Conservation (phyloP, 2,797 vertebrate genomes). For the Brotula barbata region DNA sequence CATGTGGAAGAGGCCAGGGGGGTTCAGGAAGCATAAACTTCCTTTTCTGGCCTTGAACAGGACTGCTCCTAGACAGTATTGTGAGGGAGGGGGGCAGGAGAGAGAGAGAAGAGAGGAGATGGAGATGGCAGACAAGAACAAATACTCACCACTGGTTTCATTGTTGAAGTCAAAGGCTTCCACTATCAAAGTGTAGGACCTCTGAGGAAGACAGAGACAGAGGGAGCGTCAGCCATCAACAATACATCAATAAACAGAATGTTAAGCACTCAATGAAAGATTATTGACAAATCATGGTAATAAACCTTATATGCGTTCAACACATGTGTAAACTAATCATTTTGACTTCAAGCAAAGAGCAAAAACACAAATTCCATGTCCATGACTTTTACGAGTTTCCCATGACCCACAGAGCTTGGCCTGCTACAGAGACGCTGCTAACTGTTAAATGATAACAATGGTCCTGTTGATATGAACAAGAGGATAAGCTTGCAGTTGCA, state of each 20-base stretch:
- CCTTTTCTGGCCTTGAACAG: slow-evolving; percentile 68
- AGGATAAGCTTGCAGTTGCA: slow-evolving; percentile 43
- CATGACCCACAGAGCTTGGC: slow-evolving; percentile 18
- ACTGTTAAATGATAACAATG: slow-evolving; percentile 42
- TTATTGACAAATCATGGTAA: background rate
- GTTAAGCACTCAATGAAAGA: slow-evolving; percentile 5
- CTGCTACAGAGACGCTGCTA: slow-evolving; percentile 25
- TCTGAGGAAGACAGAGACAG: slow-evolving; percentile 80
- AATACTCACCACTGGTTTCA: slow-evolving; percentile 83
- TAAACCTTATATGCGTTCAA: too few species aligned
- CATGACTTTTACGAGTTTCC: slow-evolving; percentile 20
- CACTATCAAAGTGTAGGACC: slow-evolving; percentile 96
- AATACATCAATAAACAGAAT: background rate
- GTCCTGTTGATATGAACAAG: slow-evolving; percentile 52
- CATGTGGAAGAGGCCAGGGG: slow-evolving; percentile 64
- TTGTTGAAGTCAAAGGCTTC: slow-evolving; percentile 97
- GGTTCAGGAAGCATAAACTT: slow-evolving; percentile 68
- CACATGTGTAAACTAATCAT: too few species aligned
- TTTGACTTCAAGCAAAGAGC: background rate
- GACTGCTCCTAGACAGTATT: slow-evolving; percentile 50
- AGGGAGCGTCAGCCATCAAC: slow-evolving; percentile 56
- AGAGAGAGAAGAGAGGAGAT: slow-evolving; percentile 20
- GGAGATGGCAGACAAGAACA: slow-evolving; percentile 46
- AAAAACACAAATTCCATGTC: background rate
- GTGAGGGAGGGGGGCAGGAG: slow-evolving; percentile 12